Base-by-base conservation (phyloP, 1,140 invertebrate species). In the Tribolium castaneum region DNA sequence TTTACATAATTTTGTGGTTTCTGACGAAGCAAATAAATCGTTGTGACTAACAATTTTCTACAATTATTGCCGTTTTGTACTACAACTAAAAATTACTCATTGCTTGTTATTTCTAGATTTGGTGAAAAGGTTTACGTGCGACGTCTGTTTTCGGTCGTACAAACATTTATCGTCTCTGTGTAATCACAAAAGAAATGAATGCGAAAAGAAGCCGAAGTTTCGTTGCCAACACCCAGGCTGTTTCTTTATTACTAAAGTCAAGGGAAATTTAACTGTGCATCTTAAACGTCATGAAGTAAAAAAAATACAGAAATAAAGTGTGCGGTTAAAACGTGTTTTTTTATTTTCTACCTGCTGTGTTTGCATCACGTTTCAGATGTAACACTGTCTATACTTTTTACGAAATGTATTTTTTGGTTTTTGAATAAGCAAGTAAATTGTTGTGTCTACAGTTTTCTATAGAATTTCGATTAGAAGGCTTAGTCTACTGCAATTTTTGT, bases 151-250 rank as follows among this genome's bases (percentile, higher is more conserved):
- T 49, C 89, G 90, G 84, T 86, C 87, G 77, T 90, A 90, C 85
- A 88, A 88, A 82, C 87, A 89, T 84, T 87, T 88, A 70, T 87
- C 87, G 74, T 89, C 88, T 14, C 84, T 91, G 76, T 89, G 88
- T 81, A 87, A 90, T 54, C 92, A 93, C 80, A 10, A 30, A 5
- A 72, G 22, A 52, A 90, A 88, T 79, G 89, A 91, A 81, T 91
- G 90, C 78, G 89, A 94, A 7, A 94, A 93, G 78, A 91, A 93
- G 73, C 93, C 93, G 0, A 90, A 92, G 50, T 94, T 95, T 86
- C 91, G 92, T 14, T 95, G 94, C 80, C 93, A 92, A 2, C 87
- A 89, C 75, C 51, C 78, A 16, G 92, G 94, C 82, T 95, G 94
- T 87, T 86, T 87, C 0, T 90, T 90, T 66, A 86, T 86, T 10